Percentiles rank a stretch among this genome's conserved stretches.
Evolutionary conservation across 2,113 vertebrate genomes (phyloP).

Genomic region (Sinocyclocheilus anshuiensis): DNA sequence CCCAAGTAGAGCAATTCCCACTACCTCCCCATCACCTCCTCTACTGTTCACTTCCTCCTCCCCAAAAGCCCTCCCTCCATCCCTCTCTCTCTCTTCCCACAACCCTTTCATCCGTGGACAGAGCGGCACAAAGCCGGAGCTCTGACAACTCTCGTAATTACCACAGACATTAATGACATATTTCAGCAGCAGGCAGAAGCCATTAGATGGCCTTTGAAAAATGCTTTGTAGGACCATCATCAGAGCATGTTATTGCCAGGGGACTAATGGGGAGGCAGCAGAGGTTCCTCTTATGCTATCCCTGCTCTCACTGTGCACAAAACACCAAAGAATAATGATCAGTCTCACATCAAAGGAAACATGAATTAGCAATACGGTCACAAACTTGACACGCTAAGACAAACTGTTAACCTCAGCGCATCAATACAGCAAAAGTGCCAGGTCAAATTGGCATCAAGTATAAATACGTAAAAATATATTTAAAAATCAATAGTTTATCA

Average conservation of each 20-base stretch:
- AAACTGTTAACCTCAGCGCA: neutral
- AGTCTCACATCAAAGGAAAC: slow-evolving; percentile 40
- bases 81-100: neutral
- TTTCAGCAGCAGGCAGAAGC: slow-evolving; percentile 60
- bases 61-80: neutral
- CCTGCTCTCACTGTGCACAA: slow-evolving; percentile 39
- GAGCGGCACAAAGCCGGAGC: slow-evolving; percentile 51
- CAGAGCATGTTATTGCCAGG: slow-evolving; percentile 50
- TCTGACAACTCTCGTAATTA: slow-evolving; percentile 59
- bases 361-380: slow-evolving; percentile 30
- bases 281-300: slow-evolving; percentile 50
- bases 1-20: neutral
- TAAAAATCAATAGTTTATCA: neutral
- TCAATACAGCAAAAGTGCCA: neutral
- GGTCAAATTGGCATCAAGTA: neutral
- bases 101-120: slow-evolving; percentile 49
- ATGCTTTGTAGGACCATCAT: slow-evolving; percentile 58
- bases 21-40: neutral
- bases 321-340: slow-evolving; percentile 42
- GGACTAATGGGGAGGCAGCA: slow-evolving; percentile 58
- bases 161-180: slow-evolving; percentile 63
- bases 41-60: neutral
- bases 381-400: slow-evolving; percentile 16
- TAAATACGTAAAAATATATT: neutral
- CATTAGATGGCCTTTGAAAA: slow-evolving; percentile 64